These are phyloP conservation scores for Heteropelma amictum DNA, from an alignment of 2,888 invertebrate species.

Conservation along the genomic window DNA sequence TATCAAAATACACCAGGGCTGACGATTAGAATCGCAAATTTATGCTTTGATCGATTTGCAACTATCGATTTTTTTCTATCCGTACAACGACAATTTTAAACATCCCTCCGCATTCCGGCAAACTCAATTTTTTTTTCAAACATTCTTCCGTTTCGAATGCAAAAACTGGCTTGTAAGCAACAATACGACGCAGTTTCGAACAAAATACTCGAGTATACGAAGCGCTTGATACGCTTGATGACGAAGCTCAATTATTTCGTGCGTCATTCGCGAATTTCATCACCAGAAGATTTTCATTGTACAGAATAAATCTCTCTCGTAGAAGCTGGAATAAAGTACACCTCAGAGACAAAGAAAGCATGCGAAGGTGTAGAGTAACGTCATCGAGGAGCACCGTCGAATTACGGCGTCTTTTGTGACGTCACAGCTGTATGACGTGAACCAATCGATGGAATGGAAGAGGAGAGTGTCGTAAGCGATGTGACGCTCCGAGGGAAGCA, in stretches of 20 bases:
- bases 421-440: slow-evolving; percentile 16
- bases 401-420: slow-evolving; percentile 25
- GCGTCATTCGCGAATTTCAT: slow-evolving; percentile 26
- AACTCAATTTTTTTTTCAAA: too few species aligned
- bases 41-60: too few species aligned
- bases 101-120: too few species aligned
- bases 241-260: slow-evolving; percentile 20
- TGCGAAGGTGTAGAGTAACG: neutral
- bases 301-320: neutral
- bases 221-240: neutral
- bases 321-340: slow-evolving; percentile 8
- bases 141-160: too few species aligned
- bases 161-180: neutral
- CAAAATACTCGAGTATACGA: slow-evolving; percentile 7
- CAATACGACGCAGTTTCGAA: neutral
- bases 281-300: neutral
- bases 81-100: too few species aligned
- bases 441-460: neutral
- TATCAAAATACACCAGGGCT: too few species aligned
- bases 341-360: neutral
- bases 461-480: neutral
- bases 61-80: too few species aligned
- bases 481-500: neutral
- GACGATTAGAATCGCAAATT: too few species aligned
- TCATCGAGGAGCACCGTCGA: slow-evolving; percentile 8